Percentiles rank a stretch among this genome's conserved stretches.
These are phyloP conservation scores for Aphelocoma californica DNA, from an alignment of 2,797 vertebrate species.

Conservation along the genomic window DNA sequence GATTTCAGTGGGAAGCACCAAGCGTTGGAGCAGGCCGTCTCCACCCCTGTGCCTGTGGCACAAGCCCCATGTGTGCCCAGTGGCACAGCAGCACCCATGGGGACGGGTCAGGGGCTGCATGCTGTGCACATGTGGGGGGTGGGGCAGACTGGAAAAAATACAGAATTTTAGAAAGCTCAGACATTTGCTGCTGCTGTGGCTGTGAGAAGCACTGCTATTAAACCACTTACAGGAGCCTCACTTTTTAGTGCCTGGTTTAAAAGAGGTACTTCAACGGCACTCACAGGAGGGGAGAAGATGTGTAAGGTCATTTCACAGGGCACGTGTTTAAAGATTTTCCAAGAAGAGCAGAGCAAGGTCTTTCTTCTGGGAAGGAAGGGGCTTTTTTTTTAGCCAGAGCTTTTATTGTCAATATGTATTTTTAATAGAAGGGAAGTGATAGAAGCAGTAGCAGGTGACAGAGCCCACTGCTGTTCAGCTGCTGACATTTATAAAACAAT, in stretches of 20 bases:
- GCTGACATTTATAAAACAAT: conserved; percentile 52
- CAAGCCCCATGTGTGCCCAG: fast-evolving
- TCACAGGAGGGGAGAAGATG: conserved; percentile 2
- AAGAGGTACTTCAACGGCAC: neutral
- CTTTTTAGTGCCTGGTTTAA: conserved; percentile 6
- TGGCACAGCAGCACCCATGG: neutral
- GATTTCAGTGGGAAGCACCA: neutral
- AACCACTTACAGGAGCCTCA: neutral
- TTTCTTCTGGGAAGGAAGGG: neutral
- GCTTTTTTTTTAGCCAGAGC: neutral
- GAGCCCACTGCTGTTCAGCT: neutral
- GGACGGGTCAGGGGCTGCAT: fast-evolving
- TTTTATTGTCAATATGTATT: conserved; percentile 55
- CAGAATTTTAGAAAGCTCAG: neutral
- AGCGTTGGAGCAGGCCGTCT: fast-evolving
- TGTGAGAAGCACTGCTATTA: neutral
- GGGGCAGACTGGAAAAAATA: fast-evolving
- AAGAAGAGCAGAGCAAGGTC: conserved; percentile 3
- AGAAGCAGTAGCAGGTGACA: neutral
- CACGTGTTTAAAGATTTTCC: conserved; percentile 54
- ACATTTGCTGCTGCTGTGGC: neutral
- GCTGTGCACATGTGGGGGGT: fast-evolving
- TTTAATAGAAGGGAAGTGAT: conserved; percentile 49
- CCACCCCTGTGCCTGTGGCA: neutral
- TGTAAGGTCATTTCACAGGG: conserved; percentile 30